Percentiles rank a stretch among this genome's conserved stretches.
These are phyloP conservation scores for Chrysina gloriosa DNA, from an alignment of 2,888 invertebrate genomes.

Conservation along the genomic window DNA sequence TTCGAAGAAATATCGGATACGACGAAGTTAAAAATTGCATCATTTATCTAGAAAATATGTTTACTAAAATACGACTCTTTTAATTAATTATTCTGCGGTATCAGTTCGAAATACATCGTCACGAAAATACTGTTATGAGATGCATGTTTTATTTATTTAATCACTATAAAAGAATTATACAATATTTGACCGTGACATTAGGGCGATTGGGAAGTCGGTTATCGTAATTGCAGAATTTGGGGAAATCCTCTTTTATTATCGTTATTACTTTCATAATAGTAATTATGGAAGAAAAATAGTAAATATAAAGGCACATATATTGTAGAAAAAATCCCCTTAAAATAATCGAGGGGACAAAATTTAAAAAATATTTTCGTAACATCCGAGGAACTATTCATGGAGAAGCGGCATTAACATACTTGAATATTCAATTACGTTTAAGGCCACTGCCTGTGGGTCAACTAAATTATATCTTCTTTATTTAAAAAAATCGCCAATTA, in stretches of 20 bases:
- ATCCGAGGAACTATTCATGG: not conserved
- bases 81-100: not conserved
- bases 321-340: too few relatives aligned
- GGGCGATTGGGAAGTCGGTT: not conserved
- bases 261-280: too few relatives aligned
- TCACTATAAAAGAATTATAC: not conserved
- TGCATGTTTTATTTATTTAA: constrained; percentile 16
- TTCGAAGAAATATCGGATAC: too few relatives aligned
- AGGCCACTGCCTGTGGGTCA: constrained; percentile 49
- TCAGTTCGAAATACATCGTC: constrained; percentile 1
- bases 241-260: not conserved
- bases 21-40: too few relatives aligned
- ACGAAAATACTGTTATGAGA: too few relatives aligned
- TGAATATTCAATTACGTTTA: constrained; percentile 53
- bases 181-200: constrained; percentile 14
- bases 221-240: not conserved
- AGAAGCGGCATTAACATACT: constrained; percentile 47
- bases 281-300: too few relatives aligned
- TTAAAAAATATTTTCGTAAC: too few relatives aligned
- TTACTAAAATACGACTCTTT: too few relatives aligned
- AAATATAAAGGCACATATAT: too few relatives aligned
- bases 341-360: too few relatives aligned
- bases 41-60: too few relatives aligned
- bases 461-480: constrained; percentile 37
- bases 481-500: not conserved